Evolutionary conservation across 1,140 invertebrate species (phyloP).

Genomic region (Drosophila mayri): DNA sequence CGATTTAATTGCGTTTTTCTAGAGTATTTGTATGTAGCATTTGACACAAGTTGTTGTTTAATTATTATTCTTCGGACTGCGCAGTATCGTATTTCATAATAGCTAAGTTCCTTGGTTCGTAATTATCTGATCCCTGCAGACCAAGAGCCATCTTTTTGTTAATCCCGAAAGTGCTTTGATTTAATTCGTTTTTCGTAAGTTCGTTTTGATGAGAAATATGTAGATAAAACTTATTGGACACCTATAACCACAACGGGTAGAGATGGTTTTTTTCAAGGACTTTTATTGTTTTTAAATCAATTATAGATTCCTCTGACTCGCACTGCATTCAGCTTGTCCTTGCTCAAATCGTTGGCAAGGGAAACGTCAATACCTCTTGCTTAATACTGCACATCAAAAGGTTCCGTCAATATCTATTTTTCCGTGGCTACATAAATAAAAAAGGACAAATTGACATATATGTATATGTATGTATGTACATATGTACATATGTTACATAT

Average conservation of each 20-base stretch:
- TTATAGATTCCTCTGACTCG: constrained; percentile 5
- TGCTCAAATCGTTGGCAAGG: neutral
- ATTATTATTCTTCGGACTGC: constrained; percentile 13
- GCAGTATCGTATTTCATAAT: constrained; percentile 20
- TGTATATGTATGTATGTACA: neutral
- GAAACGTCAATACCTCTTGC: constrained; percentile 7
- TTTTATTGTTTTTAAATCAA: constrained; percentile 20
- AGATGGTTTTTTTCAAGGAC: constrained; percentile 7
- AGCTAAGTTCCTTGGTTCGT: neutral
- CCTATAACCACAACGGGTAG: neutral
- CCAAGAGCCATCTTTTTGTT: constrained; percentile 7
- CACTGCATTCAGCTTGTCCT: neutral
- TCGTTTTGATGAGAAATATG: neutral
- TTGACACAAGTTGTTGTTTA: constrained; percentile 6
- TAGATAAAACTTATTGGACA: constrained; percentile 3
- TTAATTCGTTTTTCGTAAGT: neutral
- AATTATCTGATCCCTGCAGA: constrained; percentile 5
- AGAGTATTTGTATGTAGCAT: neutral
- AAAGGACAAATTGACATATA: constrained; percentile 18
- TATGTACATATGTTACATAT: constrained; percentile 28
- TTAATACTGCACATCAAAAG: constrained; percentile 10
- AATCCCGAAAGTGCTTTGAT: neutral
- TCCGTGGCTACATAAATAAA: constrained; percentile 14
- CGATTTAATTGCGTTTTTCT: constrained; percentile 1
- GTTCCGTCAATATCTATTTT: constrained; percentile 12